phyloP scores from a whole-genome alignment of 2,888 invertebrate genomes.

The Sesia bembeciformis region DNA sequence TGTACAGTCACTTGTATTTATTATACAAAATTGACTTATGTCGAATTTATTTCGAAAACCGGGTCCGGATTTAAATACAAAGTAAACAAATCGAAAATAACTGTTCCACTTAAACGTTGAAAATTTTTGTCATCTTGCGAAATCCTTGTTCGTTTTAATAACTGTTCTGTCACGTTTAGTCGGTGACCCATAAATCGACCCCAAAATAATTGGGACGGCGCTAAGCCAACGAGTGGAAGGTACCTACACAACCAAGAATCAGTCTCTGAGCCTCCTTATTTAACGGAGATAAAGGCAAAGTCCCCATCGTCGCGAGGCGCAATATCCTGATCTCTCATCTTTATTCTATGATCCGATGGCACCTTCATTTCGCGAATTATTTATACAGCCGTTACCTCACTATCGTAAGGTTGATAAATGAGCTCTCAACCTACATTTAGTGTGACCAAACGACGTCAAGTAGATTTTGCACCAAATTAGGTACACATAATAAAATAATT shows the following conservation, averaged over 20 bases:
- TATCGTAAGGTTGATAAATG: constrained; percentile 35
- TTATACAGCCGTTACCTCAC: constrained; percentile 40
- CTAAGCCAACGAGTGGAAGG: background rate
- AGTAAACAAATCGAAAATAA: too few species aligned
- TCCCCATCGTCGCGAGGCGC: constrained; percentile 7
- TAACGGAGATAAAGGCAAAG: constrained; percentile 30
- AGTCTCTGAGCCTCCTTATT: constrained; percentile 32
- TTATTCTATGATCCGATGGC: constrained; percentile 49
- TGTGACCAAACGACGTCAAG: background rate
- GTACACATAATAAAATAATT: too few species aligned
- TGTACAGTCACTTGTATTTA: too few species aligned
- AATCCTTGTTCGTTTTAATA: background rate
- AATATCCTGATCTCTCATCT: constrained; percentile 48
- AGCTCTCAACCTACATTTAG: constrained; percentile 22
- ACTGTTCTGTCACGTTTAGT: background rate
- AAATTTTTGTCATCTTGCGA: too few species aligned
- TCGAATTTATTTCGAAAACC: too few species aligned
- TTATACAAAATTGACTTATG: too few species aligned
- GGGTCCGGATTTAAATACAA: too few species aligned
- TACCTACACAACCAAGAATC: constrained; percentile 6
- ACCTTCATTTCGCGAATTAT: constrained; percentile 48
- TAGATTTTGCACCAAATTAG: too few species aligned
- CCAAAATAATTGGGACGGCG: background rate
- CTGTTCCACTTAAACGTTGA: too few species aligned
- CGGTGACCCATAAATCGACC: background rate